Evolutionary conservation across 2,888 invertebrate species (phyloP), one percentile per base, ranked within the genome.

Genomic region (Apodemia zela): DNA sequence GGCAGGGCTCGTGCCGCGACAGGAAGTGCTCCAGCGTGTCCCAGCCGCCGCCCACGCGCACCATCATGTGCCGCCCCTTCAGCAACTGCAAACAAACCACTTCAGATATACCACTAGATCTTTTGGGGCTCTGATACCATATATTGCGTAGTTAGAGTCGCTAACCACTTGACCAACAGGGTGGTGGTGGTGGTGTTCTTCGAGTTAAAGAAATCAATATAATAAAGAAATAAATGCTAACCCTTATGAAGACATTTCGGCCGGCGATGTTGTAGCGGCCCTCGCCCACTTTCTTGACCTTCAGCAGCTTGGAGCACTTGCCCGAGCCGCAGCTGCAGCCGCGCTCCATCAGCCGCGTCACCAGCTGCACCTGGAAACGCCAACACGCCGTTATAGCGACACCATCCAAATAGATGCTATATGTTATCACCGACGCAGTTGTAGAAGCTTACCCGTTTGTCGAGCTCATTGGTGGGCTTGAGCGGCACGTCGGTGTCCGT

Each of bases 41-140:
- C 98, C 98, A 98, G 69, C 97, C 97, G 70, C 98, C 98, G 66
- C 98, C 98, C 61, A 98, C 97, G 75, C 98, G 94, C 65, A 98
- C 98, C 98, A 98, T 98, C 94, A 97, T 97, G 93, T 98, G 98
- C n/a, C 96, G 94, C 61, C 96, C 97, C 84, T 97, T 97, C 79
- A 97, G 92, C 79, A 97, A 85, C 97, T 97, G 93, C 5, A 87
- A 89, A 74, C 69, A 78, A 73, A 67, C 63, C 63, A 63, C 17
- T 45, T 45, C 45, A 17, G 4, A 42, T 42, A 42, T 42, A 42
- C 42, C 42, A 42, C 42, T 5, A 4, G 15, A 11, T 11, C 15
- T 15, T 42, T 3, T 4, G 5, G 15, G 5, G 15, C 15, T 15
- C 4, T 8, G 0, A 33, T 7, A 33, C 33, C 29, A 29, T 29